Conservation (phyloP, 2,888 invertebrate species). For the Plusia festucae region DNA sequence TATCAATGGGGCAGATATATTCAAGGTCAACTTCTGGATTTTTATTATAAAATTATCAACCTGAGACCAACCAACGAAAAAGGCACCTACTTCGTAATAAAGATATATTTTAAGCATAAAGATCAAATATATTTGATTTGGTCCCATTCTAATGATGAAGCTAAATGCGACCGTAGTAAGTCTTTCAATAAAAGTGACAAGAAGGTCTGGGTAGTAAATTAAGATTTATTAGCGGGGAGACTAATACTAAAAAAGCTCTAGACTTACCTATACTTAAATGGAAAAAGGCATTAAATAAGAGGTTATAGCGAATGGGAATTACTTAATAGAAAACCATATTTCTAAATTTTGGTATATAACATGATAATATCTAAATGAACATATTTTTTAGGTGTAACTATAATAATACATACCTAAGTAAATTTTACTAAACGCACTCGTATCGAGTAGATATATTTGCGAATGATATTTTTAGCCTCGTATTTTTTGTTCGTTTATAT, state of each 20-base stretch:
- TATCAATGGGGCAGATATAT: neutral
- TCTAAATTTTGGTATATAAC: neutral
- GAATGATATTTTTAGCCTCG: too few relatives aligned
- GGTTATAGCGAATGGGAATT: neutral
- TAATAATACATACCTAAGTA: too few relatives aligned
- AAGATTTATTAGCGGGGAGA: conserved; percentile 43
- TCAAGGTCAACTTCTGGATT: neutral
- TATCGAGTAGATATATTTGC: too few relatives aligned
- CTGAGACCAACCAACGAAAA: too few relatives aligned
- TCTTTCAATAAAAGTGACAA: conserved; percentile 33
- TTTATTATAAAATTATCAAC: too few relatives aligned
- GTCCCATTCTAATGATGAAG: conserved; percentile 15
- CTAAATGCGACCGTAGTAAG: conserved; percentile 7
- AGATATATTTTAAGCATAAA: neutral
- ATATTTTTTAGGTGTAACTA: too few relatives aligned
- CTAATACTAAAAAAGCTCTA: conserved; percentile 34
- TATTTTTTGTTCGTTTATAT: too few relatives aligned
- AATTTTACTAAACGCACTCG: too few relatives aligned
- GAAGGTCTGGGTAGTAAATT: conserved; percentile 38
- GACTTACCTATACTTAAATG: conserved; percentile 8
- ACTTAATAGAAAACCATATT: neutral
- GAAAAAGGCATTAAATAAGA: neutral
- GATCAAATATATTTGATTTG: conserved; percentile 6
- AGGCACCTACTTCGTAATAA: neutral
- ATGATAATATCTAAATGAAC: too few relatives aligned